Evolutionary conservation across 2,113 vertebrate genomes (phyloP), one percentile per base, ranked within the genome.

Genomic region (Equus przewalskii): DNA sequence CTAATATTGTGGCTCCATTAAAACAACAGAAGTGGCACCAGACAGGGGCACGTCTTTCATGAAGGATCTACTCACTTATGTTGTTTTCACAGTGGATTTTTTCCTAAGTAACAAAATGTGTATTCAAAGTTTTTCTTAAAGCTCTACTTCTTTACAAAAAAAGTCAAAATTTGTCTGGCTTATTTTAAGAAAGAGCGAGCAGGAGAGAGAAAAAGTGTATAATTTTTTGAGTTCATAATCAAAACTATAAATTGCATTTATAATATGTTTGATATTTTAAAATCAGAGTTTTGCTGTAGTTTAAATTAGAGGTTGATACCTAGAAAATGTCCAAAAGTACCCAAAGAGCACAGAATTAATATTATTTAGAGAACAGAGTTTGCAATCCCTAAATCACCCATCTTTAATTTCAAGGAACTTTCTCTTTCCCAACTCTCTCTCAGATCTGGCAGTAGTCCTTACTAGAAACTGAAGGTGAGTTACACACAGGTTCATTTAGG

Each of bases 241-340:
- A 97, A 93, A 96, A 97, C 51, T 76, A 28, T 65, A 97, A 96
- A 93, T 95, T 97, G 81, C 30, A 94, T 96, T 90, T 88, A 30
- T 28, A 80, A 62, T 30, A 78, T 60, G 13, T 30, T 67, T n/a
- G 67, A 49, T 73, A 21, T 30, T 88, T 82, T 83, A 73, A 46
- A 92, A 69, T 73, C 11, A 70, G 44, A 88, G 64, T 41, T 60
- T 58, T 79, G 19, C 9, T 58, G 6, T 2, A 69, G 44, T 67
- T 86, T 83, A 49, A 54, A 75, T 70, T 51, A 88, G 18, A 69
- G 24, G 28, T 49, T 21, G 21, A 56, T 7, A 36, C 28, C 22
- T 4, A 7, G 46, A 64, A 73, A 73, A 60, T 14, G 22, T 44
- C 22, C 51, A 69, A 62, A 85, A 64, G 24, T 21, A 85, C 22